phyloP scores from a whole-genome alignment of 2,888 invertebrate genomes.

The Ferdinandea cuprea region DNA sequence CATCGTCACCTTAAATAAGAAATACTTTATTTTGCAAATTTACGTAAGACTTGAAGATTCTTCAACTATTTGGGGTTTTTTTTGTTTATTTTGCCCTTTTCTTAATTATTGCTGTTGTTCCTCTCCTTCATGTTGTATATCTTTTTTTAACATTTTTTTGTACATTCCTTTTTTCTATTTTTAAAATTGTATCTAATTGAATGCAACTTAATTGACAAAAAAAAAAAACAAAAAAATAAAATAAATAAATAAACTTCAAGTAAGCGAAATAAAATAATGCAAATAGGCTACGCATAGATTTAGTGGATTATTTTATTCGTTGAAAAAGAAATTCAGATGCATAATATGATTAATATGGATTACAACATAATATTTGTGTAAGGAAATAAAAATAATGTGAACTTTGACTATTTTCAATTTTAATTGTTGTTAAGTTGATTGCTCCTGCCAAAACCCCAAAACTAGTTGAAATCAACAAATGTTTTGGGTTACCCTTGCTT shows the following conservation, averaged over 20 bases:
- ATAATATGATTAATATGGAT: neutral
- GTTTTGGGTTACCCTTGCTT: too few relatives aligned
- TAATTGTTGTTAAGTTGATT: too few relatives aligned
- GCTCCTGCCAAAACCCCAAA: too few relatives aligned
- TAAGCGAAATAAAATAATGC: constrained; percentile 3
- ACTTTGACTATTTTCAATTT: too few relatives aligned
- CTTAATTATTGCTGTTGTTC: constrained; percentile 60
- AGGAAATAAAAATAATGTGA: too few relatives aligned
- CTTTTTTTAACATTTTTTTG: constrained; percentile 59
- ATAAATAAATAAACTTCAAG: too few relatives aligned
- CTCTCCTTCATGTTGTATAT: constrained; percentile 34
- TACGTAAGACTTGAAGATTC: constrained; percentile 66
- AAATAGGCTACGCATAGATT: constrained; percentile 7
- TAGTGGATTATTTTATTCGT: neutral
- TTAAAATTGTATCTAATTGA: constrained; percentile 53
- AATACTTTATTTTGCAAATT: constrained; percentile 26
- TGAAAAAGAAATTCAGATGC: neutral
- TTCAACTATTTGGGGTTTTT: constrained; percentile 48
- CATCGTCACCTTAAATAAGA: constrained; percentile 20
- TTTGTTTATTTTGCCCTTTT: constrained; percentile 18
- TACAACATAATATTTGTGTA: too few relatives aligned
- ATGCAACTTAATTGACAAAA: constrained; percentile 57
- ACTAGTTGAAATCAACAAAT: too few relatives aligned
- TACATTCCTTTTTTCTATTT: constrained; percentile 57
- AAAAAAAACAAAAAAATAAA: too few relatives aligned